phyloP scores from a whole-genome alignment of 2,797 vertebrate species.

The Salmo trutta region DNA sequence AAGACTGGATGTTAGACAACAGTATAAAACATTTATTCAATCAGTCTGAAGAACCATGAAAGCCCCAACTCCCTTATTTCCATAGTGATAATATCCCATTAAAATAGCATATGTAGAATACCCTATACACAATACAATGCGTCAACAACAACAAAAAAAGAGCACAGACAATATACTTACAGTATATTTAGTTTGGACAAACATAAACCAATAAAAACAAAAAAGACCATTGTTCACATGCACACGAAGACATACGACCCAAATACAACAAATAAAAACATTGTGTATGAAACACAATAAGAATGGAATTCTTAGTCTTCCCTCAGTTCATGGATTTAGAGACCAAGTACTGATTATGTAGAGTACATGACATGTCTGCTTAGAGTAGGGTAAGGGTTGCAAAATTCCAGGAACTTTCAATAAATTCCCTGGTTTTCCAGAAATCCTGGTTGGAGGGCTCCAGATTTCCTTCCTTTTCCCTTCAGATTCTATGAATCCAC shows the following conservation, averaged over 20 bases:
- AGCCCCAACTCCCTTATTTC: not conserved
- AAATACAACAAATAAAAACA: too few relatives aligned
- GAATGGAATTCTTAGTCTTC: not conserved
- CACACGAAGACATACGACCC: not conserved
- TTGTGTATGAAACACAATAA: too few relatives aligned
- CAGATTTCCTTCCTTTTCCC: too few relatives aligned
- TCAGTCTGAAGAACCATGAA: too few relatives aligned
- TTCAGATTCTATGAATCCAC: too few relatives aligned
- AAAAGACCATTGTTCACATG: not conserved
- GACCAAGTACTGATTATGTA: not conserved
- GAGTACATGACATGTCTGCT: not conserved
- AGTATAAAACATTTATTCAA: not conserved
- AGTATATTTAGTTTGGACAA: not conserved
- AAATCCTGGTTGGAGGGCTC: too few relatives aligned
- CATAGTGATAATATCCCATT: not conserved
- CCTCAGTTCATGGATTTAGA: not conserved
- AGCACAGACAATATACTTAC: not conserved
- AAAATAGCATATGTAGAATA: not conserved
- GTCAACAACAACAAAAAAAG: not conserved
- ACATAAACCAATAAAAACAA: not conserved
- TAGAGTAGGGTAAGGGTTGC: too few relatives aligned
- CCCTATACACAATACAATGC: not conserved
- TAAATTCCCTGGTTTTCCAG: too few relatives aligned
- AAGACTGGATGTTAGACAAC: not conserved
- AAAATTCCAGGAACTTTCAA: too few relatives aligned